Base-by-base conservation (phyloP, 2,888 invertebrate species). In the Cephus rjabovi region DNA sequence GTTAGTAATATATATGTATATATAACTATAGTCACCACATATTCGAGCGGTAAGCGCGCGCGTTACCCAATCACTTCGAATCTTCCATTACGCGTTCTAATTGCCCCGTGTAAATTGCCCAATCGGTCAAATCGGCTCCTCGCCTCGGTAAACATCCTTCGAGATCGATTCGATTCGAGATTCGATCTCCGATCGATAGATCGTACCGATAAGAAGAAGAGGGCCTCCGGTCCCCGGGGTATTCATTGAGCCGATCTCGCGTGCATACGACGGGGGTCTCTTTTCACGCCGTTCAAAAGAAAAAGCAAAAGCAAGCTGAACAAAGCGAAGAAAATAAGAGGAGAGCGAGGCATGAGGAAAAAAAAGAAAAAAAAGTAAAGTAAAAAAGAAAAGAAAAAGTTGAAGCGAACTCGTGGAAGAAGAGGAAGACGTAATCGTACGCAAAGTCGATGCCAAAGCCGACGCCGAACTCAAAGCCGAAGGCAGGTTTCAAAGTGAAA, bases 261-360 rank as follows among this genome's bases (percentile, higher is more conserved):
- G 74, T 69, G 74, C 69, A 74, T 77, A 74, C 23, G 74, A 35
- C 35, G 74, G 74, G 77, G 77, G 74, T 70, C 71, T 71, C 34
- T 73, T 34, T 56, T 68, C 56, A 35, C 34, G 56, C 15, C 9
- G 56, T 56, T 56, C 9, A 56, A 56, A 56, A 56, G 56, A 56
- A 56, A 56, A 56, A 56, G 40, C 40, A 40, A 40, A 40, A 40
- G 9, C 56, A 6, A 56, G 56, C 56, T 2, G 23, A 56, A 23
- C 23, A 6, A 56, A 56, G 23, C 23, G 56, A 56, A 56, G 56
- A 56, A 56, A 56, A 56, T 56, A 56, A 56, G 9, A 23, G 9
- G 23, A 23, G 56, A 56, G 23, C 9, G 1, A 56, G 56, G 56
- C 56, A 56, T 2, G 56, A 23, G 9, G 1, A 9, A 56, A 23